Conservation (phyloP, 2,797 vertebrate species). For the Crenichthys baileyi region DNA sequence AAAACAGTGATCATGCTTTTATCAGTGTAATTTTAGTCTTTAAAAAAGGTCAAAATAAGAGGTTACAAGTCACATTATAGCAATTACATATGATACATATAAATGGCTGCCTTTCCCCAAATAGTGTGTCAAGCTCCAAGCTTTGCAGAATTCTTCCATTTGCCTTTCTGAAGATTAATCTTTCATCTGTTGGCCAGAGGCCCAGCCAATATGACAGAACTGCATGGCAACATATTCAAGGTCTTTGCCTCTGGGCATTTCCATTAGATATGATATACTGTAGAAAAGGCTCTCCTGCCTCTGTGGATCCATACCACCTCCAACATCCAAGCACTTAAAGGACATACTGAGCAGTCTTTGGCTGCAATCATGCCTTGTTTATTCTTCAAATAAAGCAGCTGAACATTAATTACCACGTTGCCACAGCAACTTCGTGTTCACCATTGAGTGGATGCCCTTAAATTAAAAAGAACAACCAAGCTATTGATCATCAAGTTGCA, state of each 20-base stretch:
- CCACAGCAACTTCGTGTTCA: conserved; percentile 39
- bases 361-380: conserved; percentile 25
- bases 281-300: conserved; percentile 50
- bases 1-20: conserved; percentile 29
- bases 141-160: conserved; percentile 55
- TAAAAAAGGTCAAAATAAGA: conserved; percentile 43
- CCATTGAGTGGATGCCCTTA: conserved; percentile 39
- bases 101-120: conserved; percentile 30
- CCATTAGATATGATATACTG: conserved; percentile 60
- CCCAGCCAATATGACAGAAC: conserved; percentile 58
- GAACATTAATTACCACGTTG: conserved; percentile 59
- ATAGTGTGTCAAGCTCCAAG: conserved; percentile 26
- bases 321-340: conserved; percentile 54
- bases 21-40: conserved; percentile 37
- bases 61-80: conserved; percentile 47
- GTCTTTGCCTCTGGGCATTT: conserved; percentile 68
- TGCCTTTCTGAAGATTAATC: conserved; percentile 72
- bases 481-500: conserved; percentile 74
- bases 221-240: conserved; percentile 72
- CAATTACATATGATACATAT: conserved; percentile 40
- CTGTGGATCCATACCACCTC: conserved; percentile 38
- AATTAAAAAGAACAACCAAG: conserved; percentile 66
- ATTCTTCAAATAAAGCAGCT: conserved; percentile 33
- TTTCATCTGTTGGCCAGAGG: conserved; percentile 66
- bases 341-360: conserved; percentile 32